phyloP scores from a whole-genome alignment of 64 coral and sea anemone species.

The Cladopsammia gracilis region DNA sequence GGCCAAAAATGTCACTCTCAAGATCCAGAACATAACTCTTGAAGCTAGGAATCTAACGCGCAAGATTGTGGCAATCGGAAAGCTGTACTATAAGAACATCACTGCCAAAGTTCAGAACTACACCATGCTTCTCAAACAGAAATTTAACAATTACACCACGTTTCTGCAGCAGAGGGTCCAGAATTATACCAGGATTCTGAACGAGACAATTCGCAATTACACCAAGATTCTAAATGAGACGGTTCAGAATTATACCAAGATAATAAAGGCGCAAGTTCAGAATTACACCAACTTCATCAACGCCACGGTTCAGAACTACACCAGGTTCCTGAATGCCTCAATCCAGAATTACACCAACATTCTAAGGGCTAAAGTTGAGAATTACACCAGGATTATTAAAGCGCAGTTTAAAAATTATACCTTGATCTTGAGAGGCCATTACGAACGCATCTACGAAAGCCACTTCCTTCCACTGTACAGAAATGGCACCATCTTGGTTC shows the following conservation, averaged over 20 bases:
- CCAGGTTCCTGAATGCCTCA: background rate
- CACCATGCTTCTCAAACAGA: constrained; percentile 50
- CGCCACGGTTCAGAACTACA: constrained; percentile 15
- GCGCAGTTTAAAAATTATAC: constrained; percentile 59
- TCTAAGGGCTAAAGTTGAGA: constrained; percentile 7
- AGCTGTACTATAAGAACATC: constrained; percentile 86
- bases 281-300: constrained; percentile 4
- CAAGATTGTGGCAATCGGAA: constrained; percentile 74
- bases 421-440: constrained; percentile 19
- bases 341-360: constrained; percentile 22
- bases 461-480: constrained; percentile 10
- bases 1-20: constrained; percentile 67
- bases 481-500: constrained; percentile 35
- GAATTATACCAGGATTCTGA: background rate
- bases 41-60: constrained; percentile 78
- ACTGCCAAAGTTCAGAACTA: constrained; percentile 66
- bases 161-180: background rate
- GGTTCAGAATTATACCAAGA: constrained; percentile 47
- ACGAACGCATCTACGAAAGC: constrained; percentile 17
- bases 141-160: background rate
- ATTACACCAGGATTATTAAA: constrained; percentile 37
- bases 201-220: constrained; percentile 1
- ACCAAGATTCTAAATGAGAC: background rate
- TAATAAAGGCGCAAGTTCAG: constrained; percentile 12
- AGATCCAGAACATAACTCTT: constrained; percentile 55